phyloP scores from a whole-genome alignment of 2,888 invertebrate genomes.

The Andrena bucephala region DNA sequence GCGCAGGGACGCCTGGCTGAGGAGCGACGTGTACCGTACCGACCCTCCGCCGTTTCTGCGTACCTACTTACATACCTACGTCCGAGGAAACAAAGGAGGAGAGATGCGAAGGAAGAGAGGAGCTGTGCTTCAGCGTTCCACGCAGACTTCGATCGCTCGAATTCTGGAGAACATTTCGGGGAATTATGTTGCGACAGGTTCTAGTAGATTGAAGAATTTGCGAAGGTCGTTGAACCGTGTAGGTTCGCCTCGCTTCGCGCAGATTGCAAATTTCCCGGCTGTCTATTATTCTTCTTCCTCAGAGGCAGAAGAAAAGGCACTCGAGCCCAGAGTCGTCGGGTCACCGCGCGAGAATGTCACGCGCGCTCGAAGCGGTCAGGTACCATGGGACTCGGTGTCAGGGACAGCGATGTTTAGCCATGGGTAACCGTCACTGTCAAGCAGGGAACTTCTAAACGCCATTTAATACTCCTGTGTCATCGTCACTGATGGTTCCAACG shows the following conservation, averaged over 20 bases:
- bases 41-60: slow-evolving; percentile 48
- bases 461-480: slow-evolving; percentile 67
- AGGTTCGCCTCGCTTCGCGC: too few relatives aligned
- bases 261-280: too few relatives aligned
- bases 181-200: too few relatives aligned
- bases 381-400: slow-evolving; percentile 15
- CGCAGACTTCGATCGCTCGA: too few relatives aligned
- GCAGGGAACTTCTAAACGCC: slow-evolving; percentile 38
- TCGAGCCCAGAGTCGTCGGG: not conserved
- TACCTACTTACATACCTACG: slow-evolving; percentile 64
- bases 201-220: too few relatives aligned
- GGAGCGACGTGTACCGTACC: slow-evolving; percentile 68
- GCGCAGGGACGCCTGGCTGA: slow-evolving; percentile 73
- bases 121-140: not conserved
- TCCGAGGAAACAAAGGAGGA: slow-evolving; percentile 41
- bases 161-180: too few relatives aligned
- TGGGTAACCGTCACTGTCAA: slow-evolving; percentile 60
- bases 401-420: slow-evolving; percentile 55
- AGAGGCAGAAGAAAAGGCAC: not conserved
- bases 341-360: slow-evolving; percentile 13
- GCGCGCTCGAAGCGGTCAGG: slow-evolving; percentile 1
- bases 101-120: slow-evolving; percentile 12
- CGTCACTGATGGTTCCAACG: slow-evolving; percentile 64
- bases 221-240: too few relatives aligned
- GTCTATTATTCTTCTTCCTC: too few relatives aligned